Evolutionary conservation across 2,113 vertebrate species (phyloP), one percentile per base, ranked within the genome.

Genomic region (Thymallus thymallus): DNA sequence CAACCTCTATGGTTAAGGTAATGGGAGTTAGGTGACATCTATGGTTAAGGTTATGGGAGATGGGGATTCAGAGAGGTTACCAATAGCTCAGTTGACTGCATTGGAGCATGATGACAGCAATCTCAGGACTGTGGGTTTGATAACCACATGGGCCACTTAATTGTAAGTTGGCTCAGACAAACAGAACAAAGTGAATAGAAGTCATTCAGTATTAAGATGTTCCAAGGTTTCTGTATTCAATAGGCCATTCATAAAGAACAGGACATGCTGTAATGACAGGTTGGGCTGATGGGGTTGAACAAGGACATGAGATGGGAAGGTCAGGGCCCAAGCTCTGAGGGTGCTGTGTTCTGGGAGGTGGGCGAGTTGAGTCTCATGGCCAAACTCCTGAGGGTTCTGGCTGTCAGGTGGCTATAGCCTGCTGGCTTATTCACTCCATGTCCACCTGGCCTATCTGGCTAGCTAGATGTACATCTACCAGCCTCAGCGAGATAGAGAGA

Each of bases 361-460:
- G 56, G 56, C 22, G 56, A 7, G 56, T 1, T 60, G n/a, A n/a
- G 18, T 22, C 56, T 22, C 6, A 16, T 3, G n/a, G 56, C 56
- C 56, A 60, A 16, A 60, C 56, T 23, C 20, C 56, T 10, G 56
- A 3, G 18, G 56, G 7, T n/a, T n/a, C n/a, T 60, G n/a, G 56
- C 56, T 60, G n/a, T 60, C 56, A 60, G 56, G 56, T 60, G 56
- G 56, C n/a, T 60, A 51, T 13, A 60, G 56, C 56, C 56, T 60
- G 18, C 56, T 60, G n/a, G 5, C n/a, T 60, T 9, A 23, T 60
- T 60, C 56, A 60, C 56, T 23, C 56, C n/a, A 60, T 7, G 56
- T 60, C 56, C 56, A 60, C n/a, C 5, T 60, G 56, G 56, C n/a
- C 56, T 16, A 60, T 60, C 56, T 60, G 56, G 56, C 56, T 60